Conservation (phyloP, 1,140 invertebrate species). For the Bombus cullumanus region DNA sequence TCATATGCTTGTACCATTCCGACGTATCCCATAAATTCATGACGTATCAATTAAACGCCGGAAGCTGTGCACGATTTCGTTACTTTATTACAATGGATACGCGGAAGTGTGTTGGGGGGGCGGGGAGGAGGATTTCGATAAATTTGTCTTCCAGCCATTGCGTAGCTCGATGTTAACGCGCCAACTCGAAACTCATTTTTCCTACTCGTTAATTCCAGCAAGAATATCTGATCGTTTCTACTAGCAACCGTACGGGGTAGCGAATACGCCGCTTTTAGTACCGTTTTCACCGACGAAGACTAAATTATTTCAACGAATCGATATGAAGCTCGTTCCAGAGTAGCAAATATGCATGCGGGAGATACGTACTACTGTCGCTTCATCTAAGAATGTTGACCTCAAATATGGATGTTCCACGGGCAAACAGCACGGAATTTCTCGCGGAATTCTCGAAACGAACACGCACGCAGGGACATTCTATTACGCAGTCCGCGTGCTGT, state of each 20-base stretch:
- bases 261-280: neutral
- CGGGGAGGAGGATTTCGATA: neutral
- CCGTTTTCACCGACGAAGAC: neutral
- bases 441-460: neutral
- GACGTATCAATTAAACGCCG: conserved; percentile 16
- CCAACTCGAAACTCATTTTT: neutral
- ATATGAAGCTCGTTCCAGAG: conserved; percentile 3
- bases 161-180: neutral
- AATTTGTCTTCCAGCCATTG: neutral
- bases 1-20: neutral
- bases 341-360: too few species aligned
- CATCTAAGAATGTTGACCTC: conserved; percentile 13
- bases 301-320: conserved; percentile 48
- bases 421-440: neutral
- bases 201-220: too few species aligned
- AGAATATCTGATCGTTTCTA: neutral
- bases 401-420: neutral
- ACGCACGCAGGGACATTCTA: neutral
- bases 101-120: too few species aligned
- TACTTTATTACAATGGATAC: too few species aligned
- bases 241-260: neutral
- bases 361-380: too few species aligned
- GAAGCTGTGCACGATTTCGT: neutral
- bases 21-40: neutral
- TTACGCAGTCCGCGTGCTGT: too few species aligned